Percentiles rank a stretch among this genome's conserved stretches.
Conservation (phyloP, 2,797 vertebrate species). For the Propithecus perrieri region DNA sequence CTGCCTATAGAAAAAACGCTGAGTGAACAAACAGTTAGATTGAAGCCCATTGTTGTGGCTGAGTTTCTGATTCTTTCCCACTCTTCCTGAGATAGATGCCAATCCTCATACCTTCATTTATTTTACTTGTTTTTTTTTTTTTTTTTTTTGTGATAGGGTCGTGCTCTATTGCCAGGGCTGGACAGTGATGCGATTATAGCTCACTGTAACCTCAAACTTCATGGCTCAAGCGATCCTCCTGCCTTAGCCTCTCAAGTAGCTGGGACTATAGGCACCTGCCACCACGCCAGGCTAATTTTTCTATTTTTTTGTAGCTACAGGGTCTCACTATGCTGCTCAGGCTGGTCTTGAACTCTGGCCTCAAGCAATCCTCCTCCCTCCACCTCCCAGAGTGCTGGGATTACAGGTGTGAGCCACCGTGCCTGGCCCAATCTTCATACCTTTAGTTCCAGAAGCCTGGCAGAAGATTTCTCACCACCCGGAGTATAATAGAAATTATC, state of each 20-base stretch:
- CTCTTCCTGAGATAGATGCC: not conserved
- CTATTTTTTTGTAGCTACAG: not conserved
- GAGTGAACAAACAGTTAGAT: not conserved
- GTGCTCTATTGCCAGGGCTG: not conserved
- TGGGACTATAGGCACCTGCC: not conserved
- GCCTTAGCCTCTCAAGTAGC: not conserved
- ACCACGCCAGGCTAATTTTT: not conserved
- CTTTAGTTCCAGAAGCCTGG: not conserved
- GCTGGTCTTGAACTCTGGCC: not conserved
- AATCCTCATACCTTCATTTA: not conserved
- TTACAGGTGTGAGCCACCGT: not conserved
- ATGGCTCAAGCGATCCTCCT: not conserved
- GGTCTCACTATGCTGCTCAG: not conserved
- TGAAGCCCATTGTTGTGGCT: not conserved
- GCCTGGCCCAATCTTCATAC: not conserved
- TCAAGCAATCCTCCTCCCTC: not conserved
- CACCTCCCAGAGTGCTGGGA: not conserved
- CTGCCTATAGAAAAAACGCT: not conserved
- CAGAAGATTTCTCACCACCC: not conserved
- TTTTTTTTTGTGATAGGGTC: not conserved
- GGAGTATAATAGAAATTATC: not conserved
- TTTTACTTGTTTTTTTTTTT: not conserved
- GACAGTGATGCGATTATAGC: not conserved
- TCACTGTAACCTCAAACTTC: not conserved
- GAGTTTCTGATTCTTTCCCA: not conserved